Evolutionary conservation across 2,797 vertebrate genomes (phyloP).

Genomic region (Podargus strigoides): DNA sequence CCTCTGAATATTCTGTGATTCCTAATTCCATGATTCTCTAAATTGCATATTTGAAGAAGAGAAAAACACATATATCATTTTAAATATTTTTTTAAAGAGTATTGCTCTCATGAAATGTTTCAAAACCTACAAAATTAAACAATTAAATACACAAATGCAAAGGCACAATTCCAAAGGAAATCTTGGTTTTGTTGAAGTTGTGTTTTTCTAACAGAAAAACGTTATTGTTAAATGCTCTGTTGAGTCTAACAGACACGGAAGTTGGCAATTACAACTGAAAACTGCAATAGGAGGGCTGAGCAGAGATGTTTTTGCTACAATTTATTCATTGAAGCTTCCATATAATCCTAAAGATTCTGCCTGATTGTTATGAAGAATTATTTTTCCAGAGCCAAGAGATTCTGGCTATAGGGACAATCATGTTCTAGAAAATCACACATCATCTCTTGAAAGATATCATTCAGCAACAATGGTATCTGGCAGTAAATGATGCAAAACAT

Average conservation of each 20-base stretch:
- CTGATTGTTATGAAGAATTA: not conserved
- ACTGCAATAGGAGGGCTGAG: not conserved
- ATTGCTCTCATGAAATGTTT: no score
- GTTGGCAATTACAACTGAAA: not conserved
- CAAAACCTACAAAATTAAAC: not conserved
- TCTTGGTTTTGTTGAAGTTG: not conserved
- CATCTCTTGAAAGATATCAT: not conserved
- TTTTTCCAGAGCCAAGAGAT: not conserved
- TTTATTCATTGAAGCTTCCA: not conserved
- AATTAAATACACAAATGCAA: no score
- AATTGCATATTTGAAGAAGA: not conserved
- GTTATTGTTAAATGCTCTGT: not conserved
- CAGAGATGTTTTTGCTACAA: not conserved
- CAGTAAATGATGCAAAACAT: not conserved
- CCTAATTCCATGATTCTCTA: no score
- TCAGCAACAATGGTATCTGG: not conserved
- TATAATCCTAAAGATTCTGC: not conserved
- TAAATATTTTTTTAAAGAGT: no score
- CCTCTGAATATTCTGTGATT: no score
- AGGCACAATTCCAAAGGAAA: not conserved
- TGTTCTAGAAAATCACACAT: not conserved
- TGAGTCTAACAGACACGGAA: not conserved
- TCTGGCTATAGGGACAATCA: not conserved
- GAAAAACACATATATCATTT: rapidly evolving
- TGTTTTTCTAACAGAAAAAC: not conserved